A percentile compares a stretch with the other conserved stretches of the same genome.
Evolutionary conservation across 1,140 invertebrate species (phyloP).

Genomic region (Antheraea pernyi): DNA sequence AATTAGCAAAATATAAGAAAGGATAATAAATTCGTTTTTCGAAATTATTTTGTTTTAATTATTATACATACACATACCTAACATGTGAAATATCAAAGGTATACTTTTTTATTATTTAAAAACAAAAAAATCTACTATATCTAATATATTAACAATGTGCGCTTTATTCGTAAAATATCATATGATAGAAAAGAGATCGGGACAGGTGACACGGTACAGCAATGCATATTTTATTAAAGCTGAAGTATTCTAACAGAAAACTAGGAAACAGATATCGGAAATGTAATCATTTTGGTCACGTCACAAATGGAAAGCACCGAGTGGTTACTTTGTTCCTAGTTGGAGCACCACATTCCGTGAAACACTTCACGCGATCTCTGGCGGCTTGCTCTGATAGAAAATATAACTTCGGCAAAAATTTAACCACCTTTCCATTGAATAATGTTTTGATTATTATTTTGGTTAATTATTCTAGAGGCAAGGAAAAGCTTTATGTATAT

Average conservation of each 20-base stretch:
- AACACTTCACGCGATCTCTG: neutral
- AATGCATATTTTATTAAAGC: neutral
- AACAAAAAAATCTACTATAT: too few species aligned
- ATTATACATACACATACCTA: too few species aligned
- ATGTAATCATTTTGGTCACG: conserved; percentile 14
- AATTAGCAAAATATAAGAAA: too few species aligned
- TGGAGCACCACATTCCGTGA: neutral
- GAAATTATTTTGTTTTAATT: too few species aligned
- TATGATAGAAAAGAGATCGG: neutral
- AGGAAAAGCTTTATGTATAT: too few species aligned
- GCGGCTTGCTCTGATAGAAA: neutral
- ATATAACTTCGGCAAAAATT: neutral
- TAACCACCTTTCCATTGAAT: too few species aligned
- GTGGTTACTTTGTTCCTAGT: neutral
- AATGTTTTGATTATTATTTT: too few species aligned
- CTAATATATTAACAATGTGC: too few species aligned
- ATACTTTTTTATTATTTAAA: too few species aligned
- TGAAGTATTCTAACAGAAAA: conserved; percentile 7
- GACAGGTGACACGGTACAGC: neutral
- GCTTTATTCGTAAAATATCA: neutral
- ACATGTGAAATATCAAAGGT: too few species aligned
- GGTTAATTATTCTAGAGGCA: too few species aligned
- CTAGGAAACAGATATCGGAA: conserved; percentile 14
- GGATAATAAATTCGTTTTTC: too few species aligned
- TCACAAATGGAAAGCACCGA: neutral